These are phyloP conservation scores for Aurelia coerulea DNA, from an alignment of 30 jellyfish, hydroid and myxozoan species.

Conservation along the genomic window DNA sequence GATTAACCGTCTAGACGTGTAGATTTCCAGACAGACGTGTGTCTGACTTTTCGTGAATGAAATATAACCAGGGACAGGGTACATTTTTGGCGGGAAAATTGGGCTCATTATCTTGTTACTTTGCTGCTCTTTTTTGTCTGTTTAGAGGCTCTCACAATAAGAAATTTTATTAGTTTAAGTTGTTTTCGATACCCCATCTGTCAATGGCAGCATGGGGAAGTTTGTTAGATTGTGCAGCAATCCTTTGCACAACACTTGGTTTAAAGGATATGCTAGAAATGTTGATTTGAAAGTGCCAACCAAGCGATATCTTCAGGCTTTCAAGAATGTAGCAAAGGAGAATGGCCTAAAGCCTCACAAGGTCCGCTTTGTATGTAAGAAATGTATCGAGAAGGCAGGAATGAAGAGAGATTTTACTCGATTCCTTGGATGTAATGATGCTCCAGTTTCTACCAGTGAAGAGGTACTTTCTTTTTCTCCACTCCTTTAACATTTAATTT, in stretches of 20 bases:
- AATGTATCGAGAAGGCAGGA: too few relatives aligned
- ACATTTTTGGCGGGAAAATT: too few relatives aligned
- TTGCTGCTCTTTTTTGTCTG: not conserved
- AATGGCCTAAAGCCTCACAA: constrained; percentile 22
- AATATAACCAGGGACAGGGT: too few relatives aligned
- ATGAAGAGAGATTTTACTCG: too few relatives aligned
- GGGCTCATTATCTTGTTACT: not conserved
- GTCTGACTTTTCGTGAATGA: too few relatives aligned
- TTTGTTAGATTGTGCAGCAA: constrained; percentile 26
- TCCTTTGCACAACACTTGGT: constrained; percentile 24
- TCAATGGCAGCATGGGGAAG: constrained; percentile 1
- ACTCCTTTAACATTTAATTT: too few relatives aligned
- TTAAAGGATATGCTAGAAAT: not conserved
- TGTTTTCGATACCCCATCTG: too few relatives aligned
- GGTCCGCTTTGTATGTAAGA: not conserved
- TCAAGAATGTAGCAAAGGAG: constrained; percentile 23
- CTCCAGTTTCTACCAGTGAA: too few relatives aligned
- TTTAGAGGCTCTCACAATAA: not conserved
- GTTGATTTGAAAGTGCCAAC: not conserved
- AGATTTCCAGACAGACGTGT: too few relatives aligned
- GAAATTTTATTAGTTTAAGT: not conserved
- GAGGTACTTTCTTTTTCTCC: too few relatives aligned
- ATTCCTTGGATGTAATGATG: too few relatives aligned
- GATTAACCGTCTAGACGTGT: too few relatives aligned
- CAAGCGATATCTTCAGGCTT: constrained; percentile 14